These are phyloP conservation scores for Myxocyprinus asiaticus DNA, from an alignment of 2,113 vertebrate species.

Conservation along the genomic window DNA sequence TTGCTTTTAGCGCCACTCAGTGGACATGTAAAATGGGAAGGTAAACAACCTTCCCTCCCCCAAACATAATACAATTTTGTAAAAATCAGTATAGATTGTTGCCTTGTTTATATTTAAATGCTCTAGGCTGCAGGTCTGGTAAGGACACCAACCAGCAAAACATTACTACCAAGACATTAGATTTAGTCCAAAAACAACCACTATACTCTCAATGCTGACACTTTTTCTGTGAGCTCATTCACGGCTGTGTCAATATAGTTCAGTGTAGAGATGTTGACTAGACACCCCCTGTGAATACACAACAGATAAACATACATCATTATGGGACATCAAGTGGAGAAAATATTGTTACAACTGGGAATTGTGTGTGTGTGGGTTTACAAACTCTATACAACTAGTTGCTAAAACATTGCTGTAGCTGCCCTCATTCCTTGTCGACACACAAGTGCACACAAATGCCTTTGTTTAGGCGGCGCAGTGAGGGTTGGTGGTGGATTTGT, in stretches of 20 bases:
- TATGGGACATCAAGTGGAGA: constrained; percentile 9
- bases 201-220: constrained; percentile 49
- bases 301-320: constrained; percentile 40
- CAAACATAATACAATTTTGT: too few relatives aligned
- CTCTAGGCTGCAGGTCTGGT: too few relatives aligned
- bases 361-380: constrained; percentile 13
- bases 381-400: constrained; percentile 16
- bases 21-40: too few relatives aligned
- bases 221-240: constrained; percentile 20
- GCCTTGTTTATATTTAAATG: too few relatives aligned
- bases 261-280: constrained; percentile 38
- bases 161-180: not conserved
- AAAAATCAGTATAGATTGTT: too few relatives aligned
- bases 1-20: too few relatives aligned
- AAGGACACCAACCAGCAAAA: not conserved
- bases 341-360: constrained; percentile 31
- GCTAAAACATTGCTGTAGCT: constrained; percentile 10
- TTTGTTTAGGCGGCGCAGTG: constrained; percentile 45
- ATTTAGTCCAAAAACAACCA: not conserved
- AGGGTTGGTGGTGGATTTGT: constrained; percentile 59
- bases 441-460: constrained; percentile 39
- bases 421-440: constrained; percentile 33
- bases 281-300: constrained; percentile 30
- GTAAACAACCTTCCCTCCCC: too few relatives aligned
- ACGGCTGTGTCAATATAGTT: constrained; percentile 34